These are phyloP conservation scores for Crossaster papposus DNA, from an alignment of 53 echinoderm and acorn worm genomes.

Conservation along the genomic window DNA sequence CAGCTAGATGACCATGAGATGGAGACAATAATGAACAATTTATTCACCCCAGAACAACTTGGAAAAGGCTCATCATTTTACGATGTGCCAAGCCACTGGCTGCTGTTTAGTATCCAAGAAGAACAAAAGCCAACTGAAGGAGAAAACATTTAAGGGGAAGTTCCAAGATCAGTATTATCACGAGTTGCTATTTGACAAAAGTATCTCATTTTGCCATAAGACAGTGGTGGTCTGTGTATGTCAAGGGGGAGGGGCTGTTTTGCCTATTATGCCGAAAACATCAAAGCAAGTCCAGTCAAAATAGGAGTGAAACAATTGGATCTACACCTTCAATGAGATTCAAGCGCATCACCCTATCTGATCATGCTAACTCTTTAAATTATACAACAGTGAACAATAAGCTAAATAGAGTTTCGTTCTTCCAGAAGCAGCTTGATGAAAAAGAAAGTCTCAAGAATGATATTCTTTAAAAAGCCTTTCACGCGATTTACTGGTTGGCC, in stretches of 20 bases:
- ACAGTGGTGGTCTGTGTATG: constrained; percentile 45
- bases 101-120: background rate
- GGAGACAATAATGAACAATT: background rate
- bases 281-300: constrained; percentile 15
- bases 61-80: background rate
- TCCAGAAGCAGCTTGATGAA: constrained; percentile 30
- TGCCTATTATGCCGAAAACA: constrained; percentile 37
- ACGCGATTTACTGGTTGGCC: constrained; percentile 24
- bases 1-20: background rate
- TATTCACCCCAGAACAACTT: background rate
- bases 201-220: constrained; percentile 6
- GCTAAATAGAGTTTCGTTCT: constrained; percentile 21
- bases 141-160: background rate
- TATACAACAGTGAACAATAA: constrained; percentile 13
- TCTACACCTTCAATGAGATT: constrained; percentile 24
- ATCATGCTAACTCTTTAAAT: background rate
- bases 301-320: constrained; percentile 32
- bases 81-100: background rate
- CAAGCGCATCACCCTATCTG: constrained; percentile 22
- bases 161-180: constrained; percentile 9
- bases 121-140: background rate
- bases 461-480: constrained; percentile 24
- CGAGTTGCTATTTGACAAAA: constrained; percentile 8
- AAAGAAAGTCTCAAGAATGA: constrained; percentile 13
- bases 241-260: constrained; percentile 35